phyloP scores from a whole-genome alignment of 2,797 vertebrate genomes.

The Gouania willdenowi region DNA sequence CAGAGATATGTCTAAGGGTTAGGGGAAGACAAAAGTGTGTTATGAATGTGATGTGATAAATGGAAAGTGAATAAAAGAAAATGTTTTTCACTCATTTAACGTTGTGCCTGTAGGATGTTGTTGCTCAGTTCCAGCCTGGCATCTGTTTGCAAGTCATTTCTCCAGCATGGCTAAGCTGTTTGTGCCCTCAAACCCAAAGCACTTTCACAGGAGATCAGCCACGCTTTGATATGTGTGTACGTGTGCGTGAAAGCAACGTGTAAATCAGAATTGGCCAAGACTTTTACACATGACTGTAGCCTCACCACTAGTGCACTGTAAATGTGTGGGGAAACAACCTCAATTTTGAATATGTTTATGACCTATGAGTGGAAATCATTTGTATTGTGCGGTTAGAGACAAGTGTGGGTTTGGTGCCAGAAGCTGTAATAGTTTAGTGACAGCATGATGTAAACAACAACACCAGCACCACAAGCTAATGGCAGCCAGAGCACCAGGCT shows the following conservation, averaged over 20 bases:
- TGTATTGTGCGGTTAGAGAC: not conserved
- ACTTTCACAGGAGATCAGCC: constrained; percentile 55
- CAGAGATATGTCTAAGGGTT: not conserved
- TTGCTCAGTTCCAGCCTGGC: constrained; percentile 60
- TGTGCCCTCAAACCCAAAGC: constrained; percentile 54
- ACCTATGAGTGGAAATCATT: too few species aligned
- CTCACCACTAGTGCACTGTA: too few species aligned
- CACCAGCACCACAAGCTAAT: constrained; percentile 10
- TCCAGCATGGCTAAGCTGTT: constrained; percentile 59
- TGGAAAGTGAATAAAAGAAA: constrained; percentile 21
- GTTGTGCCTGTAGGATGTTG: constrained; percentile 63
- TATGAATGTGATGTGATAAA: constrained; percentile 38
- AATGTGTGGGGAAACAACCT: constrained; percentile 1
- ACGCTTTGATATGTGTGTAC: constrained; percentile 4
- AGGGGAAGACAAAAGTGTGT: constrained; percentile 41
- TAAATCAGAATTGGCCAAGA: not conserved
- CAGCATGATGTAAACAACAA: constrained; percentile 13
- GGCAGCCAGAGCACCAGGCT: constrained; percentile 18
- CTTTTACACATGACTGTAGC: too few species aligned
- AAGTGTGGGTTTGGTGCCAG: not conserved
- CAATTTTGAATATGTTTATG: not conserved
- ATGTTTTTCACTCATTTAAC: constrained; percentile 51
- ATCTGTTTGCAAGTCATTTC: constrained; percentile 67
- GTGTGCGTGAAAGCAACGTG: constrained; percentile 8
- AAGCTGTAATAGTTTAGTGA: constrained; percentile 6